Percentiles rank a stretch among this genome's conserved stretches.
phyloP scores from a whole-genome alignment of 2,797 vertebrate species.

The Heliangelus exortis region DNA sequence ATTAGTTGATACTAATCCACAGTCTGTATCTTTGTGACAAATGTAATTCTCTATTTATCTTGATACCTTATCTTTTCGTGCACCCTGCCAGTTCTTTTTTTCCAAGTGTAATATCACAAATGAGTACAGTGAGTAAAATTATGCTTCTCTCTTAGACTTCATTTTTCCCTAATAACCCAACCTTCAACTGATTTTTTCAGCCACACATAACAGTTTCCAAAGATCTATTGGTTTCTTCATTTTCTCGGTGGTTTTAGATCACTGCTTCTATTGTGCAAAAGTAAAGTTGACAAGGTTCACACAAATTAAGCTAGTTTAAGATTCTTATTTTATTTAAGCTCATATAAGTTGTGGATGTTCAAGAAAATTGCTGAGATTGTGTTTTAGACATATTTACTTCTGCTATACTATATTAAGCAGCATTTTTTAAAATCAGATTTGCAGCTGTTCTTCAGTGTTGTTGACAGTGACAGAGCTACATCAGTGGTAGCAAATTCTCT shows the following conservation, averaged over 20 bases:
- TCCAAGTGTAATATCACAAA: neutral
- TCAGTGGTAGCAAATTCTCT: neutral
- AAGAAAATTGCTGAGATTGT: neutral
- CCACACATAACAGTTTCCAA: neutral
- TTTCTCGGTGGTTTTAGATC: neutral
- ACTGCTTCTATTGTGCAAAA: neutral
- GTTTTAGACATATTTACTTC: neutral
- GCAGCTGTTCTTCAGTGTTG: neutral
- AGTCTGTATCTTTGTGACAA: neutral
- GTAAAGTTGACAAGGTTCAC: neutral
- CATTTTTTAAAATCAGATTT: neutral
- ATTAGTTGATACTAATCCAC: neutral
- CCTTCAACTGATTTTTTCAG: slow-evolving; percentile 1
- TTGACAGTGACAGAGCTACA: neutral
- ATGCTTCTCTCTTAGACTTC: neutral
- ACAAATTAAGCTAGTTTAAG: neutral
- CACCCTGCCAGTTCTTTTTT: neutral
- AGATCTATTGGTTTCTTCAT: neutral
- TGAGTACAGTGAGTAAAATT: neutral
- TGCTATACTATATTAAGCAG: neutral
- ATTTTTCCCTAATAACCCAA: neutral
- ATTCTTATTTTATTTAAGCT: neutral
- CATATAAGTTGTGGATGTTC: neutral
- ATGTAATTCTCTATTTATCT: neutral
- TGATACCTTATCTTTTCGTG: neutral